phyloP scores from a whole-genome alignment of 2,888 invertebrate genomes.

The Thereva nobilitata region DNA sequence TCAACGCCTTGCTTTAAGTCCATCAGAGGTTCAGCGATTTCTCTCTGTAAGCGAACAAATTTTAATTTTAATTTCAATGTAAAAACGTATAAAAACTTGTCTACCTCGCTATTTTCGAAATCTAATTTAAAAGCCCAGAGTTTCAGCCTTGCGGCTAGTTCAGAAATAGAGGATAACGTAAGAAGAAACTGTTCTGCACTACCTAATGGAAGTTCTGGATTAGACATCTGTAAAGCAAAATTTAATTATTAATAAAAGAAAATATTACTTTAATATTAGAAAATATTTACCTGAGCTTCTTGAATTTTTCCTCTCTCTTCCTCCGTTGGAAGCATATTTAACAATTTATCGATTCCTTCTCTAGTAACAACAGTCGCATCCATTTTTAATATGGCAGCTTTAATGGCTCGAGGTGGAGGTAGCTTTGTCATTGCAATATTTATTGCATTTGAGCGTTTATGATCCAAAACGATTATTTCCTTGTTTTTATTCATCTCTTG shows the following conservation, averaged over 20 bases:
- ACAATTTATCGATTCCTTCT: constrained; percentile 96
- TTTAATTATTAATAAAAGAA: not conserved
- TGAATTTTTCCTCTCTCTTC: constrained; percentile 95
- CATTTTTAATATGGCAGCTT: constrained; percentile 99
- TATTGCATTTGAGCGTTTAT: constrained; percentile 97
- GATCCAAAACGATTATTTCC: constrained; percentile 91
- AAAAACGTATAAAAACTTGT: constrained; percentile 35
- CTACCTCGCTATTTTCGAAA: constrained; percentile 93
- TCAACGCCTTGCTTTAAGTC: constrained; percentile 97
- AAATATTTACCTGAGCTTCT: constrained; percentile 74
- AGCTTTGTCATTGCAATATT: constrained; percentile 99
- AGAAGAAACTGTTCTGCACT: constrained; percentile 99
- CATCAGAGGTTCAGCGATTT: constrained; percentile 98
- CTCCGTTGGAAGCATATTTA: constrained; percentile 96
- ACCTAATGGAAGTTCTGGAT: constrained; percentile 64
- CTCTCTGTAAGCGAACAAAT: constrained; percentile 64
- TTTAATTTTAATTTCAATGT: constrained; percentile 27
- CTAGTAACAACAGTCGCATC: constrained; percentile 97
- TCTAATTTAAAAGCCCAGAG: constrained; percentile 99
- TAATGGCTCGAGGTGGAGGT: constrained; percentile 96
- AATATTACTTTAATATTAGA: not conserved
- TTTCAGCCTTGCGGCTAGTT: constrained; percentile 88
- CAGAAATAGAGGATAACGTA: constrained; percentile 92
- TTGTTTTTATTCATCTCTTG: constrained; percentile 84
- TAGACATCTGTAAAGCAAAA: constrained; percentile 48